Evolutionary conservation across 2,113 vertebrate genomes (phyloP).

Genomic region (Brienomyrus brachyistius): DNA sequence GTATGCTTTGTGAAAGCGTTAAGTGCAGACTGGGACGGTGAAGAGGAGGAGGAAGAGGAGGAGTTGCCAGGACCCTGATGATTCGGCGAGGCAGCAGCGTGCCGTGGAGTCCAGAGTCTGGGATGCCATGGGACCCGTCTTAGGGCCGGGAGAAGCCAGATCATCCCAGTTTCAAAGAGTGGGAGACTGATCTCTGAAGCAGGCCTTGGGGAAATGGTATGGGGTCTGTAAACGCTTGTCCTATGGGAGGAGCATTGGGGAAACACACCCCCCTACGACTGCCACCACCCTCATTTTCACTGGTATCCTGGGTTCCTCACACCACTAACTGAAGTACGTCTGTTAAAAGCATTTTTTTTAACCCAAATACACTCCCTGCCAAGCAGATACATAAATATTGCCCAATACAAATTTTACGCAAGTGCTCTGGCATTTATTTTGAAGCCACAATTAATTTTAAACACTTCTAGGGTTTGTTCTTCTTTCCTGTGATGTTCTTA

Average conservation of each 20-base stretch:
- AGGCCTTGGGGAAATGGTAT: conserved; percentile 57
- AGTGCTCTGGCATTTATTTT: neutral
- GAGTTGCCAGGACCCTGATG: neutral
- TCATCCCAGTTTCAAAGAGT: conserved; percentile 70
- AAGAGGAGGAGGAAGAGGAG: neutral
- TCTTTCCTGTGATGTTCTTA: neutral
- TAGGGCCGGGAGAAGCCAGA: conserved; percentile 64
- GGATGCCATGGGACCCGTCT: conserved; percentile 55
- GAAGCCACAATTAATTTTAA: neutral
- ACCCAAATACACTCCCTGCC: neutral
- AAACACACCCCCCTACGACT: neutral
- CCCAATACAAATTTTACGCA: neutral
- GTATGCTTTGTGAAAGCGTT: conserved; percentile 33
- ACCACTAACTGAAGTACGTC: neutral
- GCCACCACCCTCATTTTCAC: neutral
- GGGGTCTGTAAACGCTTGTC: conserved; percentile 32
- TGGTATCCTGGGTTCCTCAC: neutral
- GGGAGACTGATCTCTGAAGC: conserved; percentile 67
- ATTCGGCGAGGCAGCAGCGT: neutral
- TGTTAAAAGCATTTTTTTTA: neutral
- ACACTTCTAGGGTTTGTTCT: neutral
- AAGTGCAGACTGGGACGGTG: neutral
- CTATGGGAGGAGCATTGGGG: neutral
- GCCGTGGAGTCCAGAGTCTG: conserved; percentile 38
- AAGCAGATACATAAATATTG: neutral